Evolutionary conservation across 2,797 vertebrate species (phyloP), one percentile per base, ranked within the genome.

Genomic region (Sciurus carolinensis): DNA sequence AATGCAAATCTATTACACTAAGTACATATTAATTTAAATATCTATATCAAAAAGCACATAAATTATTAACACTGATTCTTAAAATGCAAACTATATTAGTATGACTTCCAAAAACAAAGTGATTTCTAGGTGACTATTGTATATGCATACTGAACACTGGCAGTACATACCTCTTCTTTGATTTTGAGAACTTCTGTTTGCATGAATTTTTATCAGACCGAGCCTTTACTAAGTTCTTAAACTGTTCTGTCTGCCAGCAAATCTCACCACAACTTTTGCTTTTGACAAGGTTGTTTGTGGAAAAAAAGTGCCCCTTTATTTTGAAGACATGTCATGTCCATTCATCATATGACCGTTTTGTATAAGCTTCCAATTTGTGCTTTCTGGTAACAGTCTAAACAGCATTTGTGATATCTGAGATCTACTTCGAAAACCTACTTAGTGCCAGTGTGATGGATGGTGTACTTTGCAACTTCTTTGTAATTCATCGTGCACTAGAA

Each of bases 361-460:
- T 98, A 95, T 96, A 97, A 98, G 98, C 94, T 97, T 99, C 98
- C 98, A 98, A 98, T 98, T 98, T 98, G 97, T 98, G 98, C 98
- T 98, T 98, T 99, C 98, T 98, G 98, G 97, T 98, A 98, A 98
- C 98, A 98, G 98, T 99, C 99, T 99, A 98, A 99, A 98, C 98
- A 96, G 97, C 97, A 98, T 99, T 99, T 98, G 98, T 98, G 97
- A 98, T 98, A 98, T 98, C 98, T 98, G 98, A 98, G 99, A 98
- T 98, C 98, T 98, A 98, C 98, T 99, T 98, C 96, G 95, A 98
- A 98, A 99, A 99, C 98, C 98, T 99, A 98, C 98, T 98, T 99
- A 98, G 97, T 98, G 98, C 98, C 95, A 98, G 96, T 95, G 97
- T 99, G 99, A 99, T 99, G 98, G 99, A 99, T 99, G 98, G 97